Percentiles rank a stretch among this genome's conserved stretches.
phyloP scores from a whole-genome alignment of 1,140 invertebrate species.

The Patella vulgata region DNA sequence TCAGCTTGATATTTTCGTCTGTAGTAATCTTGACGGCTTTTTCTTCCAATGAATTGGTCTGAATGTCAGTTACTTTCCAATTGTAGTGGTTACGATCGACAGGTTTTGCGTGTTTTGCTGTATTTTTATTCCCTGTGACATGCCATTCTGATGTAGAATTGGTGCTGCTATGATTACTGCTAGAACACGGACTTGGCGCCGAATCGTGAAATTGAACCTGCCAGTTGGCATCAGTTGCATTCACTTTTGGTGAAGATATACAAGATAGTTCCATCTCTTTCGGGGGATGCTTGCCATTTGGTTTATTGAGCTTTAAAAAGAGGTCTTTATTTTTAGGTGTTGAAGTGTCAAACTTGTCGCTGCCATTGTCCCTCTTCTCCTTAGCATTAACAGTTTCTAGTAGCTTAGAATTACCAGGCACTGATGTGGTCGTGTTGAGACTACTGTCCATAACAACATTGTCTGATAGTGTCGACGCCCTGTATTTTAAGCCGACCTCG shows the following conservation, averaged over 20 bases:
- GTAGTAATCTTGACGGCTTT: too few species aligned
- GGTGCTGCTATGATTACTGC: slow-evolving; percentile 49
- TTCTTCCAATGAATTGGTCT: background rate
- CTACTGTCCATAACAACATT: slow-evolving; percentile 46
- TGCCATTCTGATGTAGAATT: slow-evolving; percentile 66
- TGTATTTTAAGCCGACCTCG: slow-evolving; percentile 9
- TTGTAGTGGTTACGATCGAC: slow-evolving; percentile 24
- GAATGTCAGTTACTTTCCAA: slow-evolving; percentile 28
- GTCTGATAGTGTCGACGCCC: slow-evolving; percentile 14
- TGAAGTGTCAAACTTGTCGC: slow-evolving; percentile 18
- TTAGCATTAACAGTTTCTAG: slow-evolving; percentile 26
- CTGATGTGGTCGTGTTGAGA: slow-evolving; percentile 50
- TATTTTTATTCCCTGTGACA: slow-evolving; percentile 42
- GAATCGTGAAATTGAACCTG: slow-evolving; percentile 52
- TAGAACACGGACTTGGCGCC: slow-evolving; percentile 53
- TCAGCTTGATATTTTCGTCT: too few species aligned
- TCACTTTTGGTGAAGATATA: slow-evolving; percentile 23
- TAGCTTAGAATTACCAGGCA: slow-evolving; percentile 46
- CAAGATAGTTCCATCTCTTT: slow-evolving; percentile 2
- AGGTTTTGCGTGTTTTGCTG: slow-evolving; percentile 9
- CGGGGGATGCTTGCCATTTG: background rate
- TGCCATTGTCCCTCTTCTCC: slow-evolving; percentile 16
- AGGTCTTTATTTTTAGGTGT: background rate
- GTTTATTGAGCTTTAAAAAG: background rate
- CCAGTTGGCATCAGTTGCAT: slow-evolving; percentile 59